Conservation (phyloP, 1,140 invertebrate genomes). For the Bombyx mandarina region DNA sequence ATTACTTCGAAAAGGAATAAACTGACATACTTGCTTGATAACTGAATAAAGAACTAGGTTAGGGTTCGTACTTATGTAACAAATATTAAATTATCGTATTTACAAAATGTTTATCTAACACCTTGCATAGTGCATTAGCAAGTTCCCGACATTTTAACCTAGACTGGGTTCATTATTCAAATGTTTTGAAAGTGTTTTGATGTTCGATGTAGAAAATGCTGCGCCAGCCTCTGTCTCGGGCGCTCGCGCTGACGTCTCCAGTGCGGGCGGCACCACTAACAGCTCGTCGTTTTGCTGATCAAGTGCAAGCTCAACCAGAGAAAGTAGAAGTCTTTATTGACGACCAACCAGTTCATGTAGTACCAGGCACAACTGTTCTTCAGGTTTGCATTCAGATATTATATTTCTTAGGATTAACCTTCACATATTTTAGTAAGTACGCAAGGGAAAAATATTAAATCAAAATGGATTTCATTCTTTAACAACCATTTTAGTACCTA, state of each 20-base stretch:
- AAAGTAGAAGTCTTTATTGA: slow-evolving; percentile 98
- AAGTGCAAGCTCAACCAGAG: slow-evolving; percentile 75
- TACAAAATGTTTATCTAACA: slow-evolving; percentile 9
- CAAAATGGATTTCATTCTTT: not conserved
- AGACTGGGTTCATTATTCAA: not conserved
- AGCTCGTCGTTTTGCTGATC: slow-evolving; percentile 45
- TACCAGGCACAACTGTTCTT: slow-evolving; percentile 96
- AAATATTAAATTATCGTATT: slow-evolving; percentile 24
- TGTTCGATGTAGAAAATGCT: slow-evolving; percentile 71
- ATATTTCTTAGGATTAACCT: not conserved
- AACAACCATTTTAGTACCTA: not conserved
- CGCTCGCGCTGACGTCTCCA: slow-evolving; percentile 57
- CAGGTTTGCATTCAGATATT: slow-evolving; percentile 77
- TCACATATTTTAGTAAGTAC: not conserved
- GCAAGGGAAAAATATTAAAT: not conserved
- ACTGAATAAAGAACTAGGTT: slow-evolving; percentile 32
- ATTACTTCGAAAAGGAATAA: not conserved
- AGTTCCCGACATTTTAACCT: too few species aligned
- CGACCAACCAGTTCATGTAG: slow-evolving; percentile 94
- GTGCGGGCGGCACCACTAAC: slow-evolving; percentile 49
- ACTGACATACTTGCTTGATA: too few species aligned
- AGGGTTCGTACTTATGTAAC: slow-evolving; percentile 62
- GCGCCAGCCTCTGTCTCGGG: slow-evolving; percentile 71
- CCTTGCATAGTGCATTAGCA: too few species aligned
- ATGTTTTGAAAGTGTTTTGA: slow-evolving; percentile 13